These are phyloP conservation scores for Anastrepha ludens DNA, from an alignment of 1,140 invertebrate species.

Conservation along the genomic window DNA sequence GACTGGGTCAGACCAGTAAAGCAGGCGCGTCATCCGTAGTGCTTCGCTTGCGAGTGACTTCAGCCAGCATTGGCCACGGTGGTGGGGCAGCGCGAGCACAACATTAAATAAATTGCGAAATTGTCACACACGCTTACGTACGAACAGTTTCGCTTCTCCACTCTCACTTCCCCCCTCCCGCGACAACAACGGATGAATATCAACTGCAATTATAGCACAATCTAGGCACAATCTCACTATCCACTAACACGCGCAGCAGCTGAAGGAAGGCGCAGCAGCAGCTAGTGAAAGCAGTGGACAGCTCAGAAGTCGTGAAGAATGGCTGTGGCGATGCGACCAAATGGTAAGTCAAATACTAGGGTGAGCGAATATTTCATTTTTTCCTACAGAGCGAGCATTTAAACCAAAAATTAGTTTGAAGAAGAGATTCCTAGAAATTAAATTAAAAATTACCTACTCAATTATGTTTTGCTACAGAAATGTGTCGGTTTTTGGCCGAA, in stretches of 20 bases:
- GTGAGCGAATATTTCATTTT: not conserved
- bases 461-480: too few species aligned
- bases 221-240: not conserved
- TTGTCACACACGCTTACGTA: too few species aligned
- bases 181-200: not conserved
- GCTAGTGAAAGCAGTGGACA: not conserved
- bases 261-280: not conserved
- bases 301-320: not conserved
- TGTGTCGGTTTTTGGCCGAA: too few species aligned
- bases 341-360: slow-evolving; percentile 15
- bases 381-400: not conserved
- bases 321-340: slow-evolving; percentile 44
- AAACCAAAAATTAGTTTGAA: too few species aligned
- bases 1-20: slow-evolving; percentile 9
- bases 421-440: too few species aligned
- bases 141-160: too few species aligned
- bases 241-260: not conserved
- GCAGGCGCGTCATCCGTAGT: not conserved
- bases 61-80: not conserved
- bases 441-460: too few species aligned
- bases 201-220: not conserved
- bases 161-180: not conserved
- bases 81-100: not conserved
- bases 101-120: slow-evolving; percentile 5
- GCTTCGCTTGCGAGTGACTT: not conserved